Conservation (phyloP, 2,797 vertebrate genomes). For the Syngnathus acus region DNA sequence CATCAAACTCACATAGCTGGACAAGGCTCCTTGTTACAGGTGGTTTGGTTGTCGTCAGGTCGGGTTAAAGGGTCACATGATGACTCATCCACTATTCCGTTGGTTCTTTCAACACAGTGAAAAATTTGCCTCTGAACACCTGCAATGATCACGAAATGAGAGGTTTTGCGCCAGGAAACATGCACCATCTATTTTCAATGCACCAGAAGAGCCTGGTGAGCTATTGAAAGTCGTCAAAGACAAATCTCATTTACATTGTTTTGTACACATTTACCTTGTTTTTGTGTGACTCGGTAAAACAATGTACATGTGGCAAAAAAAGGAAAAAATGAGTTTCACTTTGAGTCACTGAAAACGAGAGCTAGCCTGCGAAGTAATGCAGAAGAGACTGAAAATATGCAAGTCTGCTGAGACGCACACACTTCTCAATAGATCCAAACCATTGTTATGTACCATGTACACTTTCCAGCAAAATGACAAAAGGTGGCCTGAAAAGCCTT, state of each 20-base stretch:
- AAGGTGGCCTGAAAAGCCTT: too few relatives aligned
- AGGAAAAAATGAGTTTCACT: not conserved
- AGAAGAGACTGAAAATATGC: too few relatives aligned
- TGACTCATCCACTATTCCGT: conserved; percentile 78
- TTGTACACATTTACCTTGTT: not conserved
- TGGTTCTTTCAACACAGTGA: conserved; percentile 78
- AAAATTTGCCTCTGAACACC: conserved; percentile 83
- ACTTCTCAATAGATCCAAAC: too few relatives aligned
- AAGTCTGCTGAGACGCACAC: too few relatives aligned
- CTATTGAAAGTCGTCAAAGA: not conserved
- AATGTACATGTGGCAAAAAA: not conserved
- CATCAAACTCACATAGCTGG: conserved; percentile 76
- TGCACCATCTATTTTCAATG: not conserved
- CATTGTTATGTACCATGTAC: too few relatives aligned
- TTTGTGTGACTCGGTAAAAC: not conserved
- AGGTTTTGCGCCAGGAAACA: conserved; percentile 5
- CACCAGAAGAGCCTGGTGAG: not conserved
- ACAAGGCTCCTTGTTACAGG: conserved; percentile 81
- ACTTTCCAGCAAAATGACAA: not conserved
- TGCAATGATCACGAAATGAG: conserved; percentile 41
- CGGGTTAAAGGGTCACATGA: conserved; percentile 75
- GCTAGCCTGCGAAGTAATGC: too few relatives aligned
- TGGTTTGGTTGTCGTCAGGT: conserved; percentile 77
- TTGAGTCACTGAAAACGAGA: not conserved
- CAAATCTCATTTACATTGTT: not conserved